Conservation (phyloP, 2,797 vertebrate genomes). For the Pelodytes ibericus region DNA sequence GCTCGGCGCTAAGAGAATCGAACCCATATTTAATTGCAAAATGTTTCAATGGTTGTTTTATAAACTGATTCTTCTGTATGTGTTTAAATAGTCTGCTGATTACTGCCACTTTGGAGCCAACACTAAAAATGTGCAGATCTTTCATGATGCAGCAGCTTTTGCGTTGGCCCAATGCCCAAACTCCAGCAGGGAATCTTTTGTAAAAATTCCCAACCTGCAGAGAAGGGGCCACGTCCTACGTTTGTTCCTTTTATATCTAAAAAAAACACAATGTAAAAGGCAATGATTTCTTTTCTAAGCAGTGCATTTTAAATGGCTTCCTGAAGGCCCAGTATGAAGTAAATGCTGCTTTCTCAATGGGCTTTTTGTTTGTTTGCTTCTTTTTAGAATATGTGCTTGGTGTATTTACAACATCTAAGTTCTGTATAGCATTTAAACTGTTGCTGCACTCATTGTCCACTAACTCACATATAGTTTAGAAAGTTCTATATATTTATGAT, state of each 20-base stretch:
- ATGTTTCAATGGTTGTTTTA: not conserved
- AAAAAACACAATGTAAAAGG: not conserved
- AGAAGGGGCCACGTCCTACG: slow-evolving; percentile 1
- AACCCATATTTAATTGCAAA: not conserved
- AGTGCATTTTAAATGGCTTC: not conserved
- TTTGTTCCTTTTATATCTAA: not conserved
- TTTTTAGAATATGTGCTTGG: not conserved
- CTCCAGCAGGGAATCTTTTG: slow-evolving; percentile 1
- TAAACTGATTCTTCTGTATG: not conserved
- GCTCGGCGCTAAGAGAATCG: no score
- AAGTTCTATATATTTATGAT: no score
- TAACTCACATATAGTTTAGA: no score
- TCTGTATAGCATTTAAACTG: no score
- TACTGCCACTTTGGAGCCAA: not conserved
- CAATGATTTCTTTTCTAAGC: not conserved
- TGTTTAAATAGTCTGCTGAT: not conserved
- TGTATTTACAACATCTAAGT: no score
- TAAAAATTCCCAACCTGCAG: not conserved
- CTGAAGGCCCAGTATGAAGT: not conserved
- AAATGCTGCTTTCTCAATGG: not conserved
- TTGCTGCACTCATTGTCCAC: no score
- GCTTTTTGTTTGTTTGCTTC: not conserved
- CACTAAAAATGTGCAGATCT: slow-evolving; percentile 4
- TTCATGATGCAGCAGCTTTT: slow-evolving; percentile 11
- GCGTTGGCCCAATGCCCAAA: not conserved